These are phyloP conservation scores for Acronicta aceris DNA, from an alignment of 2,888 invertebrate species.

Conservation along the genomic window DNA sequence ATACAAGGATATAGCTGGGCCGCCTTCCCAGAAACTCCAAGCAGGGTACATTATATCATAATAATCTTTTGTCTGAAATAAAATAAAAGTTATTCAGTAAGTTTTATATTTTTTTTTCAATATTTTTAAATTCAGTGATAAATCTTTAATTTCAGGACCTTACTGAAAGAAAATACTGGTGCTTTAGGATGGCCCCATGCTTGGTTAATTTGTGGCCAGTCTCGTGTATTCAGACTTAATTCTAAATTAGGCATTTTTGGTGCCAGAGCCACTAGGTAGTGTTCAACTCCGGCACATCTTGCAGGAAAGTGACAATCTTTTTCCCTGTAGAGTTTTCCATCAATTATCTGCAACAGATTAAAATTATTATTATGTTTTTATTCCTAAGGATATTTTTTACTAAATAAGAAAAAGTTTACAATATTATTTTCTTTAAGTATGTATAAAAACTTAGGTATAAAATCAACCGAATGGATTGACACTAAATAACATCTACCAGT, in stretches of 20 bases:
- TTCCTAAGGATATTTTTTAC: too few species aligned
- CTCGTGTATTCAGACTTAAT: conserved; percentile 95
- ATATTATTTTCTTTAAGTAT: too few species aligned
- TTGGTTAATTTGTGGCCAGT: conserved; percentile 96
- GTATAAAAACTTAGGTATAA: too few species aligned
- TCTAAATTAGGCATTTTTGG: conserved; percentile 94
- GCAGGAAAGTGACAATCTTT: conserved; percentile 97
- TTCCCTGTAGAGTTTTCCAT: conserved; percentile 94
- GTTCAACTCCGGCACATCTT: conserved; percentile 96
- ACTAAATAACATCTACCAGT: too few species aligned
- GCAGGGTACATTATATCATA: conserved; percentile 98
- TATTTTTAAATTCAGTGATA: neutral
- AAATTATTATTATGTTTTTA: neutral
- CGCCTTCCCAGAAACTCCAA: conserved; percentile 99
- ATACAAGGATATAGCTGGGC: conserved; percentile 98
- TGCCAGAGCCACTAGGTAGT: conserved; percentile 93
- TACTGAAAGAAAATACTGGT: conserved; percentile 99
- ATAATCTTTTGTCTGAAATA: conserved; percentile 91
- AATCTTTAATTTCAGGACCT: conserved; percentile 85
- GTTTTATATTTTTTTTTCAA: too few species aligned
- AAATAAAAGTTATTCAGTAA: neutral
- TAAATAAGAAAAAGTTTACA: too few species aligned
- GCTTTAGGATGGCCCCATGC: conserved; percentile 89
- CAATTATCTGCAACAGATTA: conserved; percentile 93
- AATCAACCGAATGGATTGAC: too few species aligned